These are phyloP conservation scores for Thymallus thymallus DNA, from an alignment of 2,113 vertebrate genomes.

Conservation along the genomic window DNA sequence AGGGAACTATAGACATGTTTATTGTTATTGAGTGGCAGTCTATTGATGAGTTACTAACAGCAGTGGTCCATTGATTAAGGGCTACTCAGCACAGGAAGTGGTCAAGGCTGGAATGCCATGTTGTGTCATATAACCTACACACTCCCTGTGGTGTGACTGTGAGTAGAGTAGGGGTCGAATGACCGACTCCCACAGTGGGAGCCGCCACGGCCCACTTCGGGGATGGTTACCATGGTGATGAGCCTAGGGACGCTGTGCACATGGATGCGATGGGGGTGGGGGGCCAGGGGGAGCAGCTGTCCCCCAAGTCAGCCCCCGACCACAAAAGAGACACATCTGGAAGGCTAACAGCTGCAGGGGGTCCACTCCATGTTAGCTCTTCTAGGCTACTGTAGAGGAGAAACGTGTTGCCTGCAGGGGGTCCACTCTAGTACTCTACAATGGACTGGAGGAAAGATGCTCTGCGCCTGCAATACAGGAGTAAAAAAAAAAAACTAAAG, in stretches of 20 bases:
- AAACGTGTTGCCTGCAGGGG: no score
- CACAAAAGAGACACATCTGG: conserved; percentile 54
- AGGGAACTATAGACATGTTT: not conserved
- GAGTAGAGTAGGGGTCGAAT: conserved; percentile 46
- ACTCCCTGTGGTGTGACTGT: not conserved
- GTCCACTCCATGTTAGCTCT: not conserved
- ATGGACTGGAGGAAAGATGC: not conserved
- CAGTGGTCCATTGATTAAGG: not conserved
- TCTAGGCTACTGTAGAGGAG: not conserved
- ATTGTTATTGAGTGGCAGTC: conserved; percentile 13
- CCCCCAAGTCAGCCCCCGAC: conserved; percentile 20
- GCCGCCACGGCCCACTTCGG: conserved; percentile 52
- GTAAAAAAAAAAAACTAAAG: no score
- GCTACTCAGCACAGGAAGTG: not conserved
- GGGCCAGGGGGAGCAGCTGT: conserved; percentile 55
- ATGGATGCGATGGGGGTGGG: conserved; percentile 24
- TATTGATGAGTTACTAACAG: conserved; percentile 34
- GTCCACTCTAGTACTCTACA: no score
- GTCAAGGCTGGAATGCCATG: no score
- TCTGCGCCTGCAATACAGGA: not conserved
- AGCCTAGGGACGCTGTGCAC: conserved; percentile 43
- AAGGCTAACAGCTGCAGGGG: conserved; percentile 19
- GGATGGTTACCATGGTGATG: conserved; percentile 63
- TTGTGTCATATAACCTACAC: no score
- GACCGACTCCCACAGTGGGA: not conserved